Evolutionary conservation across 2,113 vertebrate species (phyloP).

Genomic region (Barbus barbus): DNA sequence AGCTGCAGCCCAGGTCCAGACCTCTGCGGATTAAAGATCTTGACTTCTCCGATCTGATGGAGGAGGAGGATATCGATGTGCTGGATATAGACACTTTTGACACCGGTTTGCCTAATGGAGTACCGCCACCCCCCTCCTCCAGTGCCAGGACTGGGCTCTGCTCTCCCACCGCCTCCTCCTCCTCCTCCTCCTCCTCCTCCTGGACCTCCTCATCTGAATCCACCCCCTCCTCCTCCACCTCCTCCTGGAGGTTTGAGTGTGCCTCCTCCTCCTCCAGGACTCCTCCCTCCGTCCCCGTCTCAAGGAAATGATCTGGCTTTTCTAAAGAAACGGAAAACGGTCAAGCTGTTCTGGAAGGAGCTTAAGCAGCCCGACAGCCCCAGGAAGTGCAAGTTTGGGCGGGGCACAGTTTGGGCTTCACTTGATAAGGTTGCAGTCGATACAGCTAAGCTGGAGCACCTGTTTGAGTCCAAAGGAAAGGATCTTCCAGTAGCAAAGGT

Average conservation of each 20-base stretch:
- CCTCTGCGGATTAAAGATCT: constrained; percentile 89
- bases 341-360: constrained; percentile 97
- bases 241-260: constrained; percentile 21
- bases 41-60: constrained; percentile 92
- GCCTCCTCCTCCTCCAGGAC: constrained; percentile 47
- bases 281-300: neutral
- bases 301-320: constrained; percentile 55
- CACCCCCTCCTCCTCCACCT: constrained; percentile 55
- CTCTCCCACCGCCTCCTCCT: constrained; percentile 65
- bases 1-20: constrained; percentile 66
- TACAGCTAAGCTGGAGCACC: constrained; percentile 84
- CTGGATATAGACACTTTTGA: constrained; percentile 75
- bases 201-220: neutral
- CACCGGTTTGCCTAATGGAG: constrained; percentile 52
- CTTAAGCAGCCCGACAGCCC: constrained; percentile 78
- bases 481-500: constrained; percentile 85
- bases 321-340: constrained; percentile 87
- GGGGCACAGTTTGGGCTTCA: constrained; percentile 87
- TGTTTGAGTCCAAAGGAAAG: constrained; percentile 93
- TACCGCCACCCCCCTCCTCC: constrained; percentile 66
- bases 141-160: neutral
- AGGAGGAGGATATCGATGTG: constrained; percentile 91
- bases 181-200: constrained; percentile 73
- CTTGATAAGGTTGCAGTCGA: constrained; percentile 86
- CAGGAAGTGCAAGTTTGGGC: constrained; percentile 77